Conservation (phyloP, 2,888 invertebrate genomes). For the Synergus japonicus region DNA sequence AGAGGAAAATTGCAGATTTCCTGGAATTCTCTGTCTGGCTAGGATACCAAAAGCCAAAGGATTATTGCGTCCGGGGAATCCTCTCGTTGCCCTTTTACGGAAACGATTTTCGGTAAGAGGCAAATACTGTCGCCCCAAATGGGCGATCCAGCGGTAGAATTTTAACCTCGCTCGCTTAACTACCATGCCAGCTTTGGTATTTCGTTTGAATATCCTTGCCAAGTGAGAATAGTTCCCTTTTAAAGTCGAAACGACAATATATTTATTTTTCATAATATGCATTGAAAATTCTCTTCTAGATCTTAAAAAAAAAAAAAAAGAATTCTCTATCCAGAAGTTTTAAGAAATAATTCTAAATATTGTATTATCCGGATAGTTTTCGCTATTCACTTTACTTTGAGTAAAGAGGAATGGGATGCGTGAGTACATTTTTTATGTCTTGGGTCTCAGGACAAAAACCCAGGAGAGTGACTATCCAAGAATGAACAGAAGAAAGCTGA, state of each 20-base stretch:
- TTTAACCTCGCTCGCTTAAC: conserved; percentile 25
- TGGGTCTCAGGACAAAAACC: conserved; percentile 12
- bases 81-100: conserved; percentile 31
- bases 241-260: not conserved
- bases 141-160: conserved; percentile 27
- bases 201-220: conserved; percentile 13
- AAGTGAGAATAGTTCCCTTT: not conserved
- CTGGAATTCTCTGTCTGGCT: conserved; percentile 10
- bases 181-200: conserved; percentile 9
- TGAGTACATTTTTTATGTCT: conserved; percentile 9
- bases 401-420: not conserved
- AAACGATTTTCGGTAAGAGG: conserved; percentile 33
- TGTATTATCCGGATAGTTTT: not conserved
- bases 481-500: conserved; percentile 32
- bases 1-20: conserved; percentile 22
- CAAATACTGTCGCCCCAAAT: conserved; percentile 31
- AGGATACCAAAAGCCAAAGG: conserved; percentile 12
- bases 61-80: conserved; percentile 34
- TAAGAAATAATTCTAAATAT: not conserved
- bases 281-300: not conserved
- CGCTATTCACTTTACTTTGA: not conserved
- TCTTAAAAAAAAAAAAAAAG: not conserved
- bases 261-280: not conserved
- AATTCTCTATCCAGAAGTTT: not conserved
- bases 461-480: conserved; percentile 21